Percentiles rank a stretch among this genome's conserved stretches.
Evolutionary conservation across 2,113 vertebrate genomes (phyloP).

Genomic region (Sander vitreus): DNA sequence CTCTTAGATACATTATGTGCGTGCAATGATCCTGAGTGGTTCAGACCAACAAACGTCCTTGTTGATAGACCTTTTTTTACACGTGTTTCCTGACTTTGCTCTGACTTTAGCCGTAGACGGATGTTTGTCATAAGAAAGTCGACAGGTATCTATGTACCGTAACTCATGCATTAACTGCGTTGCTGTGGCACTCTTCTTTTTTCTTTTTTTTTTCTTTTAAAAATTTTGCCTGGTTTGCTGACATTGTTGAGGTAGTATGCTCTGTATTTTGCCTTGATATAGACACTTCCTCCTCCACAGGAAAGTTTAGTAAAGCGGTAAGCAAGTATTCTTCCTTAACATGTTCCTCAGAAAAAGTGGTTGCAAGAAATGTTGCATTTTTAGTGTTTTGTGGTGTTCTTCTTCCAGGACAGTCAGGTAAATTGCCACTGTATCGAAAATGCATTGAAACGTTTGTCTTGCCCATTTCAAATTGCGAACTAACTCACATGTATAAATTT

Average conservation of each 20-base stretch:
- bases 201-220: background rate
- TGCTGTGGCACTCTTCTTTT: slow-evolving; percentile 63
- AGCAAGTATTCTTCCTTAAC: slow-evolving; percentile 75
- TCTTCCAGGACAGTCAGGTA: slow-evolving; percentile 84
- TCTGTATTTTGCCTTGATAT: slow-evolving; percentile 80
- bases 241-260: slow-evolving; percentile 78
- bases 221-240: slow-evolving; percentile 67
- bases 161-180: slow-evolving; percentile 70
- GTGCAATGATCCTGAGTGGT: slow-evolving; percentile 54
- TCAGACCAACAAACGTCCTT: slow-evolving; percentile 61
- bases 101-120: slow-evolving; percentile 62
- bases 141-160: slow-evolving; percentile 56
- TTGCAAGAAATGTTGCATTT: slow-evolving; percentile 78
- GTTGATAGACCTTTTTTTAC: slow-evolving; percentile 40
- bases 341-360: slow-evolving; percentile 78
- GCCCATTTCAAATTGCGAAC: slow-evolving; percentile 83
- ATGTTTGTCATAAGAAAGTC: slow-evolving; percentile 58
- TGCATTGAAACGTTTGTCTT: slow-evolving; percentile 79
- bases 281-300: slow-evolving; percentile 87
- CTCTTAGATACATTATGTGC: slow-evolving; percentile 63
- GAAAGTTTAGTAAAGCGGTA: slow-evolving; percentile 86
- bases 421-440: slow-evolving; percentile 72
- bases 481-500: slow-evolving; percentile 90
- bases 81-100: slow-evolving; percentile 60
- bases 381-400: slow-evolving; percentile 82